Evolutionary conservation across 2,888 invertebrate genomes (phyloP), one percentile per base, ranked within the genome.

Genomic region (Lithophane ornitopus): DNA sequence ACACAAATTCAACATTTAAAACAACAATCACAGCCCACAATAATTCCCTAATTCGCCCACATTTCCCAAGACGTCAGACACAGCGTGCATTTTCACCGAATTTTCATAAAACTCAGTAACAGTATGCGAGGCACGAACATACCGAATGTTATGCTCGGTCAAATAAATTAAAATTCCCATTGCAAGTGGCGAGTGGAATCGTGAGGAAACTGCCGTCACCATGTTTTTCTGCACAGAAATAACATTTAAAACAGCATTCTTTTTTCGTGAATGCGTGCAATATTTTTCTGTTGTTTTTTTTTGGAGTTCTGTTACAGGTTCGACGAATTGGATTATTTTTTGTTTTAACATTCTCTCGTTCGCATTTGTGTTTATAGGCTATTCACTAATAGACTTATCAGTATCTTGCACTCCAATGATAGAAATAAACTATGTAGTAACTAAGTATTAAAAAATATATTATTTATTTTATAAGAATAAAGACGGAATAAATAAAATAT

Each of bases 111-210:
- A 90, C 79, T 87, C 86, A 19, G 81, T 85, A 84, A 87, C 86
- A 86, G 88, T 90, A 90, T 90, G 90, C 92, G 81, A 82, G 82
- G 82, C 93, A 92, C 92, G 90, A 79, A 65, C 80, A 46, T 28
- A 54, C 80, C 85, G 81, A 88, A 90, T 88, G 91, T 89, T 89
- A 87, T 89, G 89, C 89, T 90, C 88, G 89, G 89, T 87, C 87
- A 90, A 90, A 91, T 91, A 90, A 93, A 93, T 93, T 93, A 92
- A 93, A 93, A 93, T 92, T 92, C 92, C 85, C 88, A 75, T 89
- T 90, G 89, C 91, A 91, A 90, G 90, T 90, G 88, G 88, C 82
- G 82, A 85, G 90, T 88, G 89, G 90, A 90, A 90, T 91, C 91
- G 91, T 91, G 92, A 87, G 87, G 88, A 90, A 90, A 89, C 82